Conservation (phyloP, 2,113 vertebrate species). For the Corapipo altera region DNA sequence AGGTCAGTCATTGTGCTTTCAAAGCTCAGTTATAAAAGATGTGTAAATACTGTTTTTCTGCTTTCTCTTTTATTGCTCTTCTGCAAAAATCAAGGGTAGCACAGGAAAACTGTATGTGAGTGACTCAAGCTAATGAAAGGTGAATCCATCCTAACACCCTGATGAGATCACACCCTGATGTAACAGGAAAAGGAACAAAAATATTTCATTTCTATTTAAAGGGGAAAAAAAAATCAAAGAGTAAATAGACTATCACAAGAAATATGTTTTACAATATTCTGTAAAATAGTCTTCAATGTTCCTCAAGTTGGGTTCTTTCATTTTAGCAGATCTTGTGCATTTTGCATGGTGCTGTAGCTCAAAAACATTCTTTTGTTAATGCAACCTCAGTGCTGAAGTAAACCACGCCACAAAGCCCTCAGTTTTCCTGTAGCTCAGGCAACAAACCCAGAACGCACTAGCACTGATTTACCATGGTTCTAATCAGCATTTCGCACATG, state of each 20-base stretch:
- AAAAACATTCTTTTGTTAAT: conserved; percentile 58
- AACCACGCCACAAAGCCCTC: conserved; percentile 42
- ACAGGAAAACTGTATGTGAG: background rate
- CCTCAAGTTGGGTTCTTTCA: conserved; percentile 20
- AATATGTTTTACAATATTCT: conserved; percentile 45
- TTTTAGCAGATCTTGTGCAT: conserved; percentile 45
- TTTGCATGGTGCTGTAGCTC: conserved; percentile 37
- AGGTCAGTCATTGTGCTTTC: background rate
- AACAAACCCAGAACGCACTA: conserved; percentile 45
- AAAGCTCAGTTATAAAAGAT: background rate
- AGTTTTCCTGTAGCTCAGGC: conserved; percentile 61
- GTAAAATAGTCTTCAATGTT: conserved; percentile 22
- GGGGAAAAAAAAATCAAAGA: background rate
- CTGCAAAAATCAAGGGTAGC: background rate
- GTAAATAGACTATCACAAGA: conserved; percentile 25
- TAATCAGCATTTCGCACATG: conserved; percentile 75
- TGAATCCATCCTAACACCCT: background rate
- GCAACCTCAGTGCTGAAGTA: conserved; percentile 52
- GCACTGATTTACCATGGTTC: conserved; percentile 63
- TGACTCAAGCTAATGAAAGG: background rate
- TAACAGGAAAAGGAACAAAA: conserved; percentile 24
- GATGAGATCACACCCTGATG: background rate
- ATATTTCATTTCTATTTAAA: conserved; percentile 5
- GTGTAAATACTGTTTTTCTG: background rate
- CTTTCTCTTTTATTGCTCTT: background rate